Evolutionary conservation across 2,113 vertebrate species (phyloP).

Genomic region (Coptodon bakossiorum): DNA sequence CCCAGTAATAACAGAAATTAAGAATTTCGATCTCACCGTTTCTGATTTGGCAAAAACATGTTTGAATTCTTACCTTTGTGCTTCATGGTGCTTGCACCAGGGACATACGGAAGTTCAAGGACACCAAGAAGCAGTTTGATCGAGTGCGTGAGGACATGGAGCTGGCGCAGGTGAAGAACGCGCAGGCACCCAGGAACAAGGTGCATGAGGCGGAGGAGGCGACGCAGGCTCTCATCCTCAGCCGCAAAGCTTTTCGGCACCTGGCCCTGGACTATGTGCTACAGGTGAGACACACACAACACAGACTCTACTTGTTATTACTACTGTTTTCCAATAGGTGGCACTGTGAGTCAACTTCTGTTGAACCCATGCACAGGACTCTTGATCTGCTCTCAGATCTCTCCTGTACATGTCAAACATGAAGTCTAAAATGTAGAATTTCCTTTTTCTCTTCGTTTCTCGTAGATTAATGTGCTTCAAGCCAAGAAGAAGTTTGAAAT

Average conservation of each 20-base stretch:
- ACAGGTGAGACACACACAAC: conserved; percentile 76
- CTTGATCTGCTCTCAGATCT: not conserved
- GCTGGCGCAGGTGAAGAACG: conserved; percentile 90
- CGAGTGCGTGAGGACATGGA: conserved; percentile 96
- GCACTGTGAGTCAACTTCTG: not conserved
- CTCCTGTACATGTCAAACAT: not conserved
- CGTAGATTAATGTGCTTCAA: conserved; percentile 78
- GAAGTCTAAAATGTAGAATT: not conserved
- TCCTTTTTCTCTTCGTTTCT: not conserved
- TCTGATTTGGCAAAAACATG: not conserved
- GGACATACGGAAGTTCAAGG: conserved; percentile 95
- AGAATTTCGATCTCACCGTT: not conserved
- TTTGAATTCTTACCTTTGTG: not conserved
- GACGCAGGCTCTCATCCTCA: conserved; percentile 81
- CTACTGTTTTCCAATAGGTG: conserved; percentile 18
- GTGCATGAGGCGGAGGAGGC: conserved; percentile 95
- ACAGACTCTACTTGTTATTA: not conserved
- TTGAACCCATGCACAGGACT: not conserved
- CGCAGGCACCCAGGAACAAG: conserved; percentile 90
- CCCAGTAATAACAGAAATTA: not conserved
- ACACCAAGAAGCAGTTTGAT: conserved; percentile 97
- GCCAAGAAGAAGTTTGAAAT: conserved; percentile 82
- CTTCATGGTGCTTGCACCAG: conserved; percentile 52
- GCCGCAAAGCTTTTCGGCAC: conserved; percentile 92
- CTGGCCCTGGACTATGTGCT: conserved; percentile 94